A percentile compares a stretch with the other conserved stretches of the same genome.
Conservation (phyloP, 2,888 invertebrate genomes). For the Morpho achilles region DNA sequence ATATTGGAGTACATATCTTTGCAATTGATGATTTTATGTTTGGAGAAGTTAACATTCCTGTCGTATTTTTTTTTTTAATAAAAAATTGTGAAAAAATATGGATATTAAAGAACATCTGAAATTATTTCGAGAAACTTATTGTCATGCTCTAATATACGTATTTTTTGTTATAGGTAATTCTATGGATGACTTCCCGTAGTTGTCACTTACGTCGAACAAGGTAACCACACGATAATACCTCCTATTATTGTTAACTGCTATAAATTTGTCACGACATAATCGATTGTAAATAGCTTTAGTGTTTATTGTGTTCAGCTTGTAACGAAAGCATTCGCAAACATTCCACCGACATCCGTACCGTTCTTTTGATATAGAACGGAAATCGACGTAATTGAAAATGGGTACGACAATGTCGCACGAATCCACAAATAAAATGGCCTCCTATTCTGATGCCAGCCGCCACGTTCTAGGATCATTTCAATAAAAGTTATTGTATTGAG, state of each 20-base stretch:
- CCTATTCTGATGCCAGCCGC: conserved; percentile 55
- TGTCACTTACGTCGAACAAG: conserved; percentile 22
- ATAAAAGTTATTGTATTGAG: conserved; percentile 77
- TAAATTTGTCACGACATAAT: conserved; percentile 53
- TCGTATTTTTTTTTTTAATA: no score
- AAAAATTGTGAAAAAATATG: no score
- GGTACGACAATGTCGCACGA: conserved; percentile 62
- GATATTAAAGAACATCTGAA: no score
- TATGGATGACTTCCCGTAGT: conserved; percentile 32
- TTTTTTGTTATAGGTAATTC: conserved; percentile 61
- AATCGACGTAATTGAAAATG: conserved; percentile 64
- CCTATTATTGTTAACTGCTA: conserved; percentile 30
- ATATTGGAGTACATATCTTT: no score
- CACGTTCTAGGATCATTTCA: conserved; percentile 72
- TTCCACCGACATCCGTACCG: conserved; percentile 49
- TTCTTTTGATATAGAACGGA: conserved; percentile 65
- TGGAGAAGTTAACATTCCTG: no score
- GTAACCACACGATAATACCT: conserved; percentile 38
- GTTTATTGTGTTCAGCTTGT: conserved; percentile 37
- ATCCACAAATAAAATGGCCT: conserved; percentile 63
- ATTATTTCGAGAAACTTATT: conserved; percentile 3
- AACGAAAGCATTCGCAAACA: conserved; percentile 51
- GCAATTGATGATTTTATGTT: neutral
- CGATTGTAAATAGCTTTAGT: conserved; percentile 35
- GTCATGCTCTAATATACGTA: conserved; percentile 37